phyloP scores from a whole-genome alignment of 2,797 vertebrate genomes.

The Pseudocheirus occidentalis region DNA sequence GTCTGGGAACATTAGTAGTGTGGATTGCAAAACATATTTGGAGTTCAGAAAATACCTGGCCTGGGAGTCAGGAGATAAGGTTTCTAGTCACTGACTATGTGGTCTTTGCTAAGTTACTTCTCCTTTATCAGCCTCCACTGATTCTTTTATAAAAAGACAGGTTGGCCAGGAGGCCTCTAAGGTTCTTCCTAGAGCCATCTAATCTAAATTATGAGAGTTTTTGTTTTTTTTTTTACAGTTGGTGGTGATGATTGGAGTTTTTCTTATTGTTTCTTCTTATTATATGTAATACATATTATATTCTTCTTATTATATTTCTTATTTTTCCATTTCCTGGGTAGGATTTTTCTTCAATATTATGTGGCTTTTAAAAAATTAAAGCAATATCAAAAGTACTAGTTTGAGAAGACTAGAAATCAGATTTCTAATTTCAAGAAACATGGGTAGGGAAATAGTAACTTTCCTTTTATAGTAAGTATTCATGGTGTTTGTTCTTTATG shows the following conservation, averaged over 20 bases:
- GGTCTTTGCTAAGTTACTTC: background rate
- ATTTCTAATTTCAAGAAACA: constrained; percentile 61
- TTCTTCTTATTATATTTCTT: background rate
- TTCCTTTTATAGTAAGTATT: constrained; percentile 16
- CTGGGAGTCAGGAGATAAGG: background rate
- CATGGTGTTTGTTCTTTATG: background rate
- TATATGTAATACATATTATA: no score
- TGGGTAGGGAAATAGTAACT: background rate
- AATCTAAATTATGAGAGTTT: background rate
- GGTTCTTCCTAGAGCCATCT: background rate
- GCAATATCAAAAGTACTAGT: constrained; percentile 35
- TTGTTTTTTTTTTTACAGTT: background rate
- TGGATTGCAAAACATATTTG: background rate
- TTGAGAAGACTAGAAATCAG: constrained; percentile 57
- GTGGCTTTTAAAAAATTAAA: constrained; percentile 17
- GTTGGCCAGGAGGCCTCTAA: background rate
- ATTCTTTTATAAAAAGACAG: background rate
- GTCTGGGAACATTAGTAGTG: background rate
- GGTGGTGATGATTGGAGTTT: background rate
- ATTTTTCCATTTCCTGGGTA: constrained; percentile 55
- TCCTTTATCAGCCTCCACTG: background rate
- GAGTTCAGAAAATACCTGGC: background rate
- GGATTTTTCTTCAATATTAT: constrained; percentile 49
- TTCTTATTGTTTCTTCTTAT: constrained; percentile 34
- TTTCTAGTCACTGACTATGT: background rate